These are phyloP conservation scores for Camelus bactrianus DNA, from an alignment of 2,113 vertebrate species.

Conservation along the genomic window DNA sequence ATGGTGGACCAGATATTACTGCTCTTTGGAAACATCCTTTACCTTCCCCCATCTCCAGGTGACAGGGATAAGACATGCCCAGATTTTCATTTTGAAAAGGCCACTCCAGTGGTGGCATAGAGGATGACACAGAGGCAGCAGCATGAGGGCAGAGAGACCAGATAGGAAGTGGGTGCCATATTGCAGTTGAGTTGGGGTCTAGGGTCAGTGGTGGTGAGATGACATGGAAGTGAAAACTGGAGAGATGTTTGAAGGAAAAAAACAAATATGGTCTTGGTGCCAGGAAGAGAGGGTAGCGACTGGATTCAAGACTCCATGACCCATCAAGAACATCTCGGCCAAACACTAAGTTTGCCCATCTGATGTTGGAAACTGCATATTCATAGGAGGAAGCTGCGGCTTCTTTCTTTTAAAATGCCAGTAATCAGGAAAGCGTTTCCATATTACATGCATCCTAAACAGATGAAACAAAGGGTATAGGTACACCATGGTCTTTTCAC, in stretches of 20 bases:
- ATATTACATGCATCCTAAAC: too few species aligned
- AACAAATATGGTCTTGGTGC: neutral
- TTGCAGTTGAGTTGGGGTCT: neutral
- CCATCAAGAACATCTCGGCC: neutral
- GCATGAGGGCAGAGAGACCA: neutral
- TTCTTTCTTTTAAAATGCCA: neutral
- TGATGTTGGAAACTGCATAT: neutral
- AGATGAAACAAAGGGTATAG: too few species aligned
- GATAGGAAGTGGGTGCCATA: neutral
- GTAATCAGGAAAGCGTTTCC: neutral
- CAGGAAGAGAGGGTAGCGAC: neutral
- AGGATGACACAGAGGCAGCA: neutral
- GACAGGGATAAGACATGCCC: neutral
- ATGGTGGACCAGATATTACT: fast-evolving
- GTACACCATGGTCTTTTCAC: too few species aligned
- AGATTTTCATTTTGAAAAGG: neutral
- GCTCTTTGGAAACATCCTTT: neutral
- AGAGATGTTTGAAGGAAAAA: neutral
- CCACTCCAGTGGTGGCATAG: neutral
- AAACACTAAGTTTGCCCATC: neutral
- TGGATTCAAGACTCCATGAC: neutral
- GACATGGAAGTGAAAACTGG: neutral
- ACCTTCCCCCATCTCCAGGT: neutral
- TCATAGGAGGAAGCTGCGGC: neutral
- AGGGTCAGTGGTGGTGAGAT: neutral